Base-by-base conservation (phyloP, 1,140 invertebrate genomes). In the Idris sp. region DNA sequence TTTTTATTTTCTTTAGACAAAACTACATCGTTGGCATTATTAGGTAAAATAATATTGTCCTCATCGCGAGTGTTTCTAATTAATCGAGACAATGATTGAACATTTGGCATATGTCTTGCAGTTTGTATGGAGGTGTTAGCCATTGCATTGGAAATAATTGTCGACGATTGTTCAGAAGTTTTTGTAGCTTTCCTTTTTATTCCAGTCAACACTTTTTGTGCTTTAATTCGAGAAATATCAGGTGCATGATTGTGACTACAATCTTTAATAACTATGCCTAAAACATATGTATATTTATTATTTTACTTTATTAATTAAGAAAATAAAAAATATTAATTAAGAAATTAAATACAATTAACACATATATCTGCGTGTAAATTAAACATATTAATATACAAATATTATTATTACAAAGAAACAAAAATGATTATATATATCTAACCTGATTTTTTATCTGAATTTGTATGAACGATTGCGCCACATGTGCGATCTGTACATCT, bases 301-400 rank as follows among this genome's bases (percentile, higher is more conserved):
- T 48, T 5, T 18, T 33, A 8, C 28, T 25, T 48, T 8, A 9
- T 48, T 8, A 48, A 19, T 2, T 10, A 31, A 48, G 8, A 10
- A 33, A 31, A 19, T 33, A 19, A 48, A 33, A 8, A 36, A n/a
- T 1, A 46, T 11, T 35, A 22, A 33, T 49, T 49, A 46, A 30
- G 11, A 22, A 4, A 4, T 22, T 22, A 22, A 22, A 4, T 22
- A 6, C 19, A 22, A 22, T 22, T 22, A 22, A 22, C 6, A 4
- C 6, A 22, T 22, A 4, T 22, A 4, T 22, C 19, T 22, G n/a
- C n/a, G n/a, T n/a, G n/a, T n/a, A n/a, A n/a, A n/a, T n/a, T n/a
- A n/a, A n/a, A n/a, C n/a, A n/a, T n/a, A n/a, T n/a, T n/a, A n/a
- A n/a, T n/a, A n/a, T n/a, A n/a, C n/a, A n/a, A n/a, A n/a, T n/a